phyloP scores from a whole-genome alignment of 2,797 vertebrate genomes.

The Gymnodraco acuticeps region DNA sequence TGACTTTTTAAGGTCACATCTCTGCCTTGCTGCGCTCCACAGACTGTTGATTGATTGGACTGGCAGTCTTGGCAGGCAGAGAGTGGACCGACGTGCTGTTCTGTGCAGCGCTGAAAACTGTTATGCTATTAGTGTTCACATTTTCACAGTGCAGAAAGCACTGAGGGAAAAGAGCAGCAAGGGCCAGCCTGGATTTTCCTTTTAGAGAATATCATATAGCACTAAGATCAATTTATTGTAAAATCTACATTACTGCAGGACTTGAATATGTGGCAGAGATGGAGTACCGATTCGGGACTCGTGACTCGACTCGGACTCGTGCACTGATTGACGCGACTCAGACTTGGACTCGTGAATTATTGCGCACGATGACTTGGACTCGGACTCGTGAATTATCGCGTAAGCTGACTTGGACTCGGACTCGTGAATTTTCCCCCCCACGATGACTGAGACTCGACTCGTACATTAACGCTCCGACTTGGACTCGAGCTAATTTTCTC shows the following conservation, averaged over 20 bases:
- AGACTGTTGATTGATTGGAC: slow-evolving; percentile 48
- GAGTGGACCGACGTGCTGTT: slow-evolving; percentile 1
- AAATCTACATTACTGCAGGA: background rate
- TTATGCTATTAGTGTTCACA: background rate
- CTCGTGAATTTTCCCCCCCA: too few relatives aligned
- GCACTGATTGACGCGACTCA: too few relatives aligned
- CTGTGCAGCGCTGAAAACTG: background rate
- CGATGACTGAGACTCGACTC: too few relatives aligned
- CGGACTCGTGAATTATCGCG: too few relatives aligned
- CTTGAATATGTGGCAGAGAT: background rate
- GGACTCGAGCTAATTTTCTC: too few relatives aligned
- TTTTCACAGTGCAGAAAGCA: slow-evolving; percentile 2
- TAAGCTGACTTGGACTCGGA: too few relatives aligned
- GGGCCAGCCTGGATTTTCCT: background rate
- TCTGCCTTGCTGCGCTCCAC: slow-evolving; percentile 34
- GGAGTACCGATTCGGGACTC: too few relatives aligned
- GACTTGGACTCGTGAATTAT: too few relatives aligned
- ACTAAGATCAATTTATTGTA: background rate
- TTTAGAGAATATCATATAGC: background rate
- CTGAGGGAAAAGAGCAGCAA: background rate
- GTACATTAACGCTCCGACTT: too few relatives aligned
- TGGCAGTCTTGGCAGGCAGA: background rate
- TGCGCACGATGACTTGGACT: too few relatives aligned
- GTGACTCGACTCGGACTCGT: too few relatives aligned
- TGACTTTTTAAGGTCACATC: slow-evolving; percentile 68